Base-by-base conservation (phyloP, 2,888 invertebrate genomes). In the Dolichomitus sp. region DNA sequence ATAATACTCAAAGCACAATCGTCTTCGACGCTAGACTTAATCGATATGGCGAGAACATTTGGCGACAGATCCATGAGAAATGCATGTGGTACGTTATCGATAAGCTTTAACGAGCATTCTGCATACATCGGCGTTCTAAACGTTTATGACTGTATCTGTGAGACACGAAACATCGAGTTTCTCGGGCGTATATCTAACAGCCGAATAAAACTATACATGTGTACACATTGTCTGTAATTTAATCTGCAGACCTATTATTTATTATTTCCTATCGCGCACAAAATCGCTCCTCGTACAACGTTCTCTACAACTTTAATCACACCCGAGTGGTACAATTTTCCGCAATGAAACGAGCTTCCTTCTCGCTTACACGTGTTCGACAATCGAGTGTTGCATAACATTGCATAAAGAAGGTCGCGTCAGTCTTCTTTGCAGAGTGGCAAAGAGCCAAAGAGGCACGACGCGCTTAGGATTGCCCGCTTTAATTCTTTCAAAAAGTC, bases 321-420 rank as follows among this genome's bases (percentile, higher is more conserved):
- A 27, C 70, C 12, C 40, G 27, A 30, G 9, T 17, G 17, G 30
- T 27, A 12, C 6, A 11, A n/a, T 54, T 72, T 59, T 57, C 3
- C 7, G 27, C 27, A 45, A n/a, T 45, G 42, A 45, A 72, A 54
- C 40, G 1, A 12, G 7, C 9, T 59, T 37, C 4, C 48, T 14
- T 61, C 17, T n/a, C 4, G 14, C 54, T 57, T 19, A 37, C 48
- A 33, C 61, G 59, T 6, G 61, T 50, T 7, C 61, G 30, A 9
- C 9, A 30, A 12, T 6, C 69, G 59, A 6, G 4, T n/a, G 73
- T 81, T 81, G 37, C 72, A 33, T 68, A 73, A 68, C 17, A 54
- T 78, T 73, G 72, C 73, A 78, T 52, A 61, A 81, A 17, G 23
- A 81, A 81, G 81, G 81, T 78, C 81, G 68, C 42, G 45, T 19